phyloP scores from a whole-genome alignment of 2,888 invertebrate genomes.

The Pseudococcus viburni region DNA sequence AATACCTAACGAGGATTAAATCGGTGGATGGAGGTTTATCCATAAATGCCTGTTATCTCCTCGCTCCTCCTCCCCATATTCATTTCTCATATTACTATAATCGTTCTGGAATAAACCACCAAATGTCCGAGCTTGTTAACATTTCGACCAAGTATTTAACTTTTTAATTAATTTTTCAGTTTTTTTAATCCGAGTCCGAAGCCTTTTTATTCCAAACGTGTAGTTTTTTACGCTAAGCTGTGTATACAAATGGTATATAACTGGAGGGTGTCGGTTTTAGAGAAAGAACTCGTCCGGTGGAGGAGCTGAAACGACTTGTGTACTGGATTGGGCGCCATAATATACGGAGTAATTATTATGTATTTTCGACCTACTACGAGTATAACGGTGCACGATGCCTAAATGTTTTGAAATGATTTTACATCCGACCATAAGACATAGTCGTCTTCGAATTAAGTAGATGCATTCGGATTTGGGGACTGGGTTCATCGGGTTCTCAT shows the following conservation, averaged over 20 bases:
- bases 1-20: constrained; percentile 16
- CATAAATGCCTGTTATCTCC: background rate
- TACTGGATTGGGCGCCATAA: background rate
- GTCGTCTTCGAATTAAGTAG: background rate
- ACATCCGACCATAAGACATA: background rate
- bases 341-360: background rate
- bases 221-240: background rate
- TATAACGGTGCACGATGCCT: background rate
- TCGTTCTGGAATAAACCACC: background rate
- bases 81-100: background rate
- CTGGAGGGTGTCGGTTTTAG: background rate
- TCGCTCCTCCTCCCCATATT: background rate
- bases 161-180: constrained; percentile 17
- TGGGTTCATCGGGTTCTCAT: background rate
- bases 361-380: background rate
- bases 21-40: background rate
- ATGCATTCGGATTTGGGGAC: constrained; percentile 14
- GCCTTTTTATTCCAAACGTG: background rate
- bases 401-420: constrained; percentile 5
- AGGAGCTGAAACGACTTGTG: background rate
- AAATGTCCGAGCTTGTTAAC: constrained; percentile 21
- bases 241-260: background rate
- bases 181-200: background rate
- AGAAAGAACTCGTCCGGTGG: background rate
- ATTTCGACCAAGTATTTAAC: background rate